phyloP scores from a whole-genome alignment of 2,797 vertebrate genomes.

The Clarias laeviceps region DNA sequence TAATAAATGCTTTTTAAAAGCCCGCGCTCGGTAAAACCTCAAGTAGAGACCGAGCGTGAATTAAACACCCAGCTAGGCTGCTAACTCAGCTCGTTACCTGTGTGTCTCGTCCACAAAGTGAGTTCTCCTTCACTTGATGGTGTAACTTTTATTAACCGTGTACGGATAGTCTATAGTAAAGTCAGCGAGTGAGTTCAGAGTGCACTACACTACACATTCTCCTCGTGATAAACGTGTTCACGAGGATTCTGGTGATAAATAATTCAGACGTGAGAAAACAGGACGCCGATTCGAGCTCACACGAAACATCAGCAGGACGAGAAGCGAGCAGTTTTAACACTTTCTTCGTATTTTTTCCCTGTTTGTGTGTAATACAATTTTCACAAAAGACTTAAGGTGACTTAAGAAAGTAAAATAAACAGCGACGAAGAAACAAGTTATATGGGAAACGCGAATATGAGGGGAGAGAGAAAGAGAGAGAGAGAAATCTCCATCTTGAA shows the following conservation, averaged over 20 bases:
- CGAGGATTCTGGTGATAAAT: neutral
- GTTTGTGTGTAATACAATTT: neutral
- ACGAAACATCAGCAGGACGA: neutral
- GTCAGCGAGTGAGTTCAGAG: neutral
- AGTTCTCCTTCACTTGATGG: neutral
- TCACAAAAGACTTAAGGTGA: neutral
- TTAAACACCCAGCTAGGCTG: neutral
- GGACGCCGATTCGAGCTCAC: neutral
- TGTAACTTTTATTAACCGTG: neutral
- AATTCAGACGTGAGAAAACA: neutral
- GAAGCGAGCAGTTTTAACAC: neutral
- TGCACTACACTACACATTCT: neutral
- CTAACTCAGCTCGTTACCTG: neutral
- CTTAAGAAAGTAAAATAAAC: neutral
- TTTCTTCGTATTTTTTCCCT: neutral
- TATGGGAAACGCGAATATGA: neutral
- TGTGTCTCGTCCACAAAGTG: constrained; percentile 15
- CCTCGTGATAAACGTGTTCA: neutral
- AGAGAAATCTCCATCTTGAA: constrained; percentile 67
- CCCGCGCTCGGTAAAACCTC: neutral
- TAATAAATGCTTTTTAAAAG: neutral
- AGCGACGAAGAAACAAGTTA: neutral
- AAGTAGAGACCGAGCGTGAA: neutral
- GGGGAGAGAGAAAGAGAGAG: constrained; percentile 12
- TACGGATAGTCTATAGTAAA: neutral